Base-by-base conservation (phyloP, 2,113 vertebrate genomes). In the Canis aureus region DNA sequence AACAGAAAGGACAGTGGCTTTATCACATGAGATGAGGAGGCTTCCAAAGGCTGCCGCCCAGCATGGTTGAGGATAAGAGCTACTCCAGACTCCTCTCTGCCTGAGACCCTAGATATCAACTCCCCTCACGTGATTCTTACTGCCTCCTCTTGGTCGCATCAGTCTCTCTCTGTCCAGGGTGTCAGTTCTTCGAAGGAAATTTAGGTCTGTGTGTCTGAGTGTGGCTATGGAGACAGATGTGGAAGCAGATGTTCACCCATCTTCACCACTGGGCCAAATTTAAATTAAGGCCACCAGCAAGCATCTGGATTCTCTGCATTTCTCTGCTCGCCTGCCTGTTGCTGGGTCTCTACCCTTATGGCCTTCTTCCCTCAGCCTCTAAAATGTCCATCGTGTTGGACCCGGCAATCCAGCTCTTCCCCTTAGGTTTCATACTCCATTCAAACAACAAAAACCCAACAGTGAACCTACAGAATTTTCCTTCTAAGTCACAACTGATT, bases 11-110 rank as follows among this genome's bases (percentile, higher is more conserved):
- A 87, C 10, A n/a, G 57, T 43, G 22, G 35, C 35, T 89, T 53
- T 53, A n/a, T 12, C 15, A 4, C 3, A 15, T 29, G 12, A 22
- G 8, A 38, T 8, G 4, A 22, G 29, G 29, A 16, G 2, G 0
- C 59, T 91, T 43, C 7, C 11, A 69, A 67, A 83, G 23, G 15
- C 20, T 49, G 13, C 8, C 59, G 13, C 8, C 59, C 51, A 38
- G 15, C 1, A 23, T 12, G 10, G 67, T 3, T 15, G 17, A 66
- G 32, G 27, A 53, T 38, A 60, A 38, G 2, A 55, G 51, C 19
- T 27, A 27, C 57, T 23, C 43, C 10, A 27, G 38, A 71, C 4
- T 27, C 53, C 22, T 91, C 55, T 92, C 67, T 62, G 11, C 32
- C 19, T 84, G 29, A 67, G 55, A 59, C 25, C 59, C 17, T 7